Percentiles rank a stretch among this genome's conserved stretches.
These are phyloP conservation scores for Catalaphyllia jardinei DNA, from an alignment of 64 coral and sea anemone species.

Conservation along the genomic window DNA sequence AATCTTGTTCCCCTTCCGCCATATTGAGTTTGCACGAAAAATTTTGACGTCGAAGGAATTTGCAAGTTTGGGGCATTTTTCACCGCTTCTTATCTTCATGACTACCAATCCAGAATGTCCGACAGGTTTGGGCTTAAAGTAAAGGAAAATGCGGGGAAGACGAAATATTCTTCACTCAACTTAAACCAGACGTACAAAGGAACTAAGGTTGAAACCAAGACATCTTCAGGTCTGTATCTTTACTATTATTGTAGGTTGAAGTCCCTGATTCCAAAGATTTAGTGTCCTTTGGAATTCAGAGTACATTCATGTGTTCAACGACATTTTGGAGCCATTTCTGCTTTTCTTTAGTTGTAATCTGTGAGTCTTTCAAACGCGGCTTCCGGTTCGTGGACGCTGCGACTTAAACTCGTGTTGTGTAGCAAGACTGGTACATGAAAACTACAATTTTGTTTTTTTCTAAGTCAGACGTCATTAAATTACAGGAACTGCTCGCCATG, in stretches of 20 bases:
- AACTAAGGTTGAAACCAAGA: constrained; percentile 99
- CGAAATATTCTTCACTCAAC: constrained; percentile 99
- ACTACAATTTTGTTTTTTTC: neutral
- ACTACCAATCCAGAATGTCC: constrained; percentile 99
- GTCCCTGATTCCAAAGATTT: neutral
- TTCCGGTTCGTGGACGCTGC: constrained; percentile 39
- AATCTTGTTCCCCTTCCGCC: constrained; percentile 76
- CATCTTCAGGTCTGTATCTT: constrained; percentile 90
- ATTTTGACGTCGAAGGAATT: constrained; percentile 85
- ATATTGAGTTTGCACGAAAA: constrained; percentile 85
- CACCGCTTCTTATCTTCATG: constrained; percentile 96
- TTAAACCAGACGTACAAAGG: constrained; percentile 99
- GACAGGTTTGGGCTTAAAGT: constrained; percentile 99
- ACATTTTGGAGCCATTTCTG: neutral
- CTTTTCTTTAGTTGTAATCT: neutral
- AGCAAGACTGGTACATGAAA: neutral
- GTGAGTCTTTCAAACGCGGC: constrained; percentile 6
- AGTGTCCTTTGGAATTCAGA: neutral
- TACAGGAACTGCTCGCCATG: constrained; percentile 93
- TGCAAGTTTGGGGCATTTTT: constrained; percentile 81
- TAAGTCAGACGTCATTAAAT: constrained; percentile 22
- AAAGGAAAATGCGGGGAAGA: constrained; percentile 99
- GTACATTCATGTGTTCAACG: neutral
- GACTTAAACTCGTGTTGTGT: neutral
- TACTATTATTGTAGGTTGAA: neutral